Evolutionary conservation across 1,140 invertebrate species (phyloP), one percentile per base, ranked within the genome.

Genomic region (Mizuhopecten yessoensis): DNA sequence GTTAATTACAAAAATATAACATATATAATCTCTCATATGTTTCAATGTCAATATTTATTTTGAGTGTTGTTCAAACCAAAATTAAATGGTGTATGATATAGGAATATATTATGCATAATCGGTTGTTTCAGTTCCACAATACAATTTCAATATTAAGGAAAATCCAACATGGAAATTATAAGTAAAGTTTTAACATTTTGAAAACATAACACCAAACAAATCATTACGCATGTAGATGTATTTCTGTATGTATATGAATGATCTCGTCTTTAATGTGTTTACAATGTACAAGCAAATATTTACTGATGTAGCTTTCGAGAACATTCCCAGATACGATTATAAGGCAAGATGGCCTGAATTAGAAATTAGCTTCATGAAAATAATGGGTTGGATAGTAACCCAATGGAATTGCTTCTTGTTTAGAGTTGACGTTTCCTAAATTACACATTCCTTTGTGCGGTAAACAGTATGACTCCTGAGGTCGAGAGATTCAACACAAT

Each of bases 401-500:
- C 57, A n/a, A 0, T 75, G 57, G n/a, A n/a, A 7, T 75, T 5
- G 23, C 57, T 75, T 75, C 57, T 75, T n/a, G 11, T 75, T 75
- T 75, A 75, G 29, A 75, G 57, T n/a, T 75, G 57, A 75, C 57
- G 57, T 75, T 75, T 75, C 57, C 57, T 9, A 75, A 75, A 75
- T 75, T 75, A 75, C 57, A 75, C 57, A 75, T 75, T 75, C 57
- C 57, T 75, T 75, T 75, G 57, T 75, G 57, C 7, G 23, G 57
- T 75, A 75, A 75, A 75, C 57, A 75, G 57, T 75, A 75, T n/a
- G 57, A 75, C 57, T 75, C 57, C 57, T 20, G 11, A 75, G 57
- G 57, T 75, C 57, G 57, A 75, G 57, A 75, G 57, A 75, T 75
- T n/a, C 57, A 29, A 75, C 57, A 75, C 57, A 75, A 75, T 75